Conservation (phyloP, 2,113 vertebrate species). For the Tichodroma muraria region DNA sequence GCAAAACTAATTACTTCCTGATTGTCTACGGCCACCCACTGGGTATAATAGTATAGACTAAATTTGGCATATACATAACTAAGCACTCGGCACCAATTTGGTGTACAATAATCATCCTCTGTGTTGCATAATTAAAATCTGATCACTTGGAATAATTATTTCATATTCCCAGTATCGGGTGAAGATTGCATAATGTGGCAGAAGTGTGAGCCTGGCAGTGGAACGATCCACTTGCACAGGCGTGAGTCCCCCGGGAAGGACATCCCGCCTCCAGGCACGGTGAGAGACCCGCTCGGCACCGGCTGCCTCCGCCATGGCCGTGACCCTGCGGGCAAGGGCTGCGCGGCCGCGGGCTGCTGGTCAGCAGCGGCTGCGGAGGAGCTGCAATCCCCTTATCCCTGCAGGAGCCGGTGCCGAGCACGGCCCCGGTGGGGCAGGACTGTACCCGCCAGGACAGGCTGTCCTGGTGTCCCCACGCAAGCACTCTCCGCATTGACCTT, state of each 20-base stretch:
- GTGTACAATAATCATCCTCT: constrained; percentile 59
- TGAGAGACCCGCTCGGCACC: fast-evolving
- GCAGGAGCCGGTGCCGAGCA: background rate
- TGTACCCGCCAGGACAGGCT: background rate
- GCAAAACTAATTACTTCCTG: constrained; percentile 75
- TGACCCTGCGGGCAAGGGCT: background rate
- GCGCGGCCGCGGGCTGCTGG: fast-evolving
- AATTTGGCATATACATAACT: constrained; percentile 66
- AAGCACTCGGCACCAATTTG: constrained; percentile 66
- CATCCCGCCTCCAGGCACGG: fast-evolving
- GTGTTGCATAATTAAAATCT: constrained; percentile 66
- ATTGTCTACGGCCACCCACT: constrained; percentile 73
- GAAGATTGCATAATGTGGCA: constrained; percentile 14
- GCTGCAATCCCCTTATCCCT: background rate
- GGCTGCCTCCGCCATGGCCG: fast-evolving
- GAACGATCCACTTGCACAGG: background rate
- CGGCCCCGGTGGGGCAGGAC: background rate
- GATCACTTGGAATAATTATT: constrained; percentile 67
- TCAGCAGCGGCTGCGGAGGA: background rate
- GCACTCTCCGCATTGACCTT: background rate
- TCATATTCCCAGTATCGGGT: constrained; percentile 38
- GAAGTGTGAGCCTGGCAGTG: background rate
- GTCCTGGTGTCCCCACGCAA: background rate
- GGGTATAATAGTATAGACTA: constrained; percentile 69
- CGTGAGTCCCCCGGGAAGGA: background rate